Evolutionary conservation across 92 coral and sea anemone genomes (phyloP).

Genomic region (Chrysogorgia sp.): DNA sequence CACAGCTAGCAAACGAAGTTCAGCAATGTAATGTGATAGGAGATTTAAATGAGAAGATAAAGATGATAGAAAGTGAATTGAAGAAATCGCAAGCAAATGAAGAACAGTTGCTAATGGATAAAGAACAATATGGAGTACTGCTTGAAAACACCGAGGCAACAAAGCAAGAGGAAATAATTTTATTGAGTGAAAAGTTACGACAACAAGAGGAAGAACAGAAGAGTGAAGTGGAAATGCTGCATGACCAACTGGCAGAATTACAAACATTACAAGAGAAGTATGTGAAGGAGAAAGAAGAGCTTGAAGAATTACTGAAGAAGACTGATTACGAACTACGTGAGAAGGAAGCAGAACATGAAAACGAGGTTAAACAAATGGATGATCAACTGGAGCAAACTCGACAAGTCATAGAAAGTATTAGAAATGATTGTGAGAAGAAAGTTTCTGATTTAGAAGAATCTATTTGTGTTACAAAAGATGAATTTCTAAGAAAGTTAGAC

Average conservation of each 20-base stretch:
- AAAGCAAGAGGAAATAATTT: conserved; percentile 38
- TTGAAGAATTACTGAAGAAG: conserved; percentile 64
- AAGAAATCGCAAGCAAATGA: conserved; percentile 54
- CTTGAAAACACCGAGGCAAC: conserved; percentile 2
- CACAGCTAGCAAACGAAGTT: conserved; percentile 18
- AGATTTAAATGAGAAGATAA: conserved; percentile 41
- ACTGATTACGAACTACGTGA: conserved; percentile 65
- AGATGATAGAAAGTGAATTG: conserved; percentile 61
- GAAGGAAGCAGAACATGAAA: neutral
- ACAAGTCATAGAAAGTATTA: conserved; percentile 20
- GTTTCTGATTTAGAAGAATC: conserved; percentile 18
- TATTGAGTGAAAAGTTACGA: conserved; percentile 47
- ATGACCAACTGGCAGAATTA: conserved; percentile 63
- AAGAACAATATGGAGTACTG: conserved; percentile 7
- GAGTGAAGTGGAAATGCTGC: conserved; percentile 65
- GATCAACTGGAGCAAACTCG: conserved; percentile 45
- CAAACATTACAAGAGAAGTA: conserved; percentile 66
- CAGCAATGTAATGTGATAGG: conserved; percentile 51
- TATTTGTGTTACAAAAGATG: neutral
- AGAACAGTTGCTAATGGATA: conserved; percentile 40
- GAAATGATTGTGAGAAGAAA: conserved; percentile 13
- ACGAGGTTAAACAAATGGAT: conserved; percentile 32
- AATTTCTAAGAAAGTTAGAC: conserved; percentile 10
- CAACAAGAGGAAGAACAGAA: conserved; percentile 62
- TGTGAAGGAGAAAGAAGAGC: conserved; percentile 73